A percentile compares a stretch with the other conserved stretches of the same genome.
These are phyloP conservation scores for Papilio aristodemus DNA, from an alignment of 1,140 invertebrate genomes.

Conservation along the genomic window DNA sequence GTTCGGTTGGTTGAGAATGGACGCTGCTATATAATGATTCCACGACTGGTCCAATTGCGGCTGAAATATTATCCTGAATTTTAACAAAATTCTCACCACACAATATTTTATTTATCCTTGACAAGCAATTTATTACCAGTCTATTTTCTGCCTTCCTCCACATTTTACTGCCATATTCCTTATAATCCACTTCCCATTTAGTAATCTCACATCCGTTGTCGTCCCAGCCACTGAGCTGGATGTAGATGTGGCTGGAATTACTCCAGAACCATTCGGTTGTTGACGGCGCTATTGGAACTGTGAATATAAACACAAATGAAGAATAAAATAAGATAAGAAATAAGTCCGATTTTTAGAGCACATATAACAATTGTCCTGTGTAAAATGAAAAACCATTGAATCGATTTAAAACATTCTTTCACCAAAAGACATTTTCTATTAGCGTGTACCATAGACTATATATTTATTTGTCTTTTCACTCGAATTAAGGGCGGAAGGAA, in stretches of 20 bases:
- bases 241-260: conserved; percentile 70
- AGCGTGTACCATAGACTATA: too few relatives aligned
- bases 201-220: conserved; percentile 75
- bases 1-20: conserved; percentile 71
- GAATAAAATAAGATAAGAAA: neutral
- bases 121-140: conserved; percentile 42
- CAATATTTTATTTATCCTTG: neutral
- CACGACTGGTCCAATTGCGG: conserved; percentile 51
- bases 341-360: too few relatives aligned
- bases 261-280: conserved; percentile 78
- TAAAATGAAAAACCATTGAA: too few relatives aligned
- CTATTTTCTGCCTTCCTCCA: conserved; percentile 71
- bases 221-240: conserved; percentile 74
- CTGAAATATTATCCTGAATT: conserved; percentile 39
- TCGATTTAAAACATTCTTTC: too few relatives aligned
- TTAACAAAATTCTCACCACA: neutral
- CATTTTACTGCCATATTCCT: conserved; percentile 58
- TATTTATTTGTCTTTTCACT: too few relatives aligned
- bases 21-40: conserved; percentile 48
- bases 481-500: too few relatives aligned
- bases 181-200: conserved; percentile 71
- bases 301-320: conserved; percentile 33
- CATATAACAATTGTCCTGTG: too few relatives aligned
- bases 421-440: too few relatives aligned
- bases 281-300: conserved; percentile 72